Evolutionary conservation across 2,113 vertebrate species (phyloP).

Genomic region (Tragelaphus buxtoni): DNA sequence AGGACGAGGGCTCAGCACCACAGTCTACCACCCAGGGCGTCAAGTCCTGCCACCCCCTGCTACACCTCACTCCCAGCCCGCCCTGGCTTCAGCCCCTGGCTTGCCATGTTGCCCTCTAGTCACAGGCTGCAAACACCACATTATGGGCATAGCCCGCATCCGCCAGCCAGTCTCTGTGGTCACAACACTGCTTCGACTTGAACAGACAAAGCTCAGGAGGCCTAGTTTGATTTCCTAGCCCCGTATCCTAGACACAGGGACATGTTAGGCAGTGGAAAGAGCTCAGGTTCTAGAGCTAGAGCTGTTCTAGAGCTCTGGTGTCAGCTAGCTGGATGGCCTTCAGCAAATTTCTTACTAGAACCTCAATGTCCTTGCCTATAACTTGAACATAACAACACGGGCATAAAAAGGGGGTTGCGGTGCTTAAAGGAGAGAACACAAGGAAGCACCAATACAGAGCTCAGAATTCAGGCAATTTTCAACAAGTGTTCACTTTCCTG

Average conservation of each 20-base stretch:
- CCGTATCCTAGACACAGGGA: not conserved
- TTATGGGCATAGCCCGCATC: too few relatives aligned
- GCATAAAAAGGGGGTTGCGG: not conserved
- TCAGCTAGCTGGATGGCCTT: not conserved
- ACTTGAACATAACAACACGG: not conserved
- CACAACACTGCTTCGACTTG: not conserved
- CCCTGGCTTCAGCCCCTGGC: not conserved
- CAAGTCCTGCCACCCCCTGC: accelerated
- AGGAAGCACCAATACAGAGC: not conserved
- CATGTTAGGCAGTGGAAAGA: too few relatives aligned
- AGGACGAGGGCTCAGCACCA: not conserved
- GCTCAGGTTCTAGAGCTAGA: not conserved
- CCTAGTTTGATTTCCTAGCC: not conserved
- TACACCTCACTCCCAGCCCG: not conserved
- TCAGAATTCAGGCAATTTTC: not conserved
- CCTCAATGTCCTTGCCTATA: not conserved
- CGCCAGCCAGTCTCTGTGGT: not conserved
- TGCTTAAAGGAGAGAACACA: not conserved
- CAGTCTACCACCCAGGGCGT: not conserved
- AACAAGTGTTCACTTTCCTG: not conserved
- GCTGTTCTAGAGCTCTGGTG: not conserved
- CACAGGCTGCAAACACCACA: not conserved
- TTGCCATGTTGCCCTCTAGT: too few relatives aligned
- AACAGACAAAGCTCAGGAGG: not conserved
- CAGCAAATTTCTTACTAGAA: not conserved